phyloP scores from a whole-genome alignment of 2,888 invertebrate species.

The Glaucopsyche alexis region DNA sequence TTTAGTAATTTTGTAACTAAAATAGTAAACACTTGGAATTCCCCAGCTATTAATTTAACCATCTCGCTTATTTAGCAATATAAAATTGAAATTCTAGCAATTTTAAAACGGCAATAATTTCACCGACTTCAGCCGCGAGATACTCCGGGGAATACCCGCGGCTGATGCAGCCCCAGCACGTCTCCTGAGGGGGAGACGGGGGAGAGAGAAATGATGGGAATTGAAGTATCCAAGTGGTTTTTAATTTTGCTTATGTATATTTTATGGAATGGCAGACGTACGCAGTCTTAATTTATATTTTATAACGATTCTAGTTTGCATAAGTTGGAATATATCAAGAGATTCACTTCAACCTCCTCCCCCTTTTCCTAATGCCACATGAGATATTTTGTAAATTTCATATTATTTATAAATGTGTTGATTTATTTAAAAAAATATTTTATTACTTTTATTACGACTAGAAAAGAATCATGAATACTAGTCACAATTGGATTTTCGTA shows the following conservation, averaged over 20 bases:
- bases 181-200: neutral
- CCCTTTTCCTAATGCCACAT: no score
- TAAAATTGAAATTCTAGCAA: neutral
- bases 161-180: neutral
- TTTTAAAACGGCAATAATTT: slow-evolving; percentile 6
- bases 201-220: neutral
- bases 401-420: no score
- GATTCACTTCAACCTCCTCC: no score
- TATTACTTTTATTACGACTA: no score
- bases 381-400: no score
- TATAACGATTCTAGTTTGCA: no score
- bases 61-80: slow-evolving; percentile 2
- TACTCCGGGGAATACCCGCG: neutral
- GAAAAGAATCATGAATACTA: no score
- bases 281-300: neutral
- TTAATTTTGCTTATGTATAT: neutral
- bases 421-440: no score
- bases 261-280: neutral
- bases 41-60: neutral
- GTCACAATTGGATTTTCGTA: no score
- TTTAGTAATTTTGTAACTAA: no score
- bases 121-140: neutral
- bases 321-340: no score
- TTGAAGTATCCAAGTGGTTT: neutral
- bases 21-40: neutral